These are phyloP conservation scores for Dolichallabes microphthalmus DNA, from an alignment of 2,113 vertebrate species.

Conservation along the genomic window DNA sequence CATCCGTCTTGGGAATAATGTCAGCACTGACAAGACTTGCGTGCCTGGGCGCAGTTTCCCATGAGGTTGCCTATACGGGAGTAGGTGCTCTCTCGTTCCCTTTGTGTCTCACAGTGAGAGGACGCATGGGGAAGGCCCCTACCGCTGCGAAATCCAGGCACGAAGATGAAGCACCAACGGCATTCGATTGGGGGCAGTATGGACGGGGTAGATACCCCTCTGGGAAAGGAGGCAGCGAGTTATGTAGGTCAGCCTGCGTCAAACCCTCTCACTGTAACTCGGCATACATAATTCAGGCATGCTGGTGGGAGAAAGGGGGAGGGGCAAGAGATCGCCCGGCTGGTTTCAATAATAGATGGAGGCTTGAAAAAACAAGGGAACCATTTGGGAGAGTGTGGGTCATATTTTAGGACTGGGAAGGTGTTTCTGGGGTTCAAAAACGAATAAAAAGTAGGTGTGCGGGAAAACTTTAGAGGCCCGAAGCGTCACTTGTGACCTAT, in stretches of 20 bases:
- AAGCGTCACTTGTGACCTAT: conserved; percentile 20
- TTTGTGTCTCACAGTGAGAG: conserved; percentile 48
- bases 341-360: conserved; percentile 78
- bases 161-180: conserved; percentile 56
- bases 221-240: conserved; percentile 59
- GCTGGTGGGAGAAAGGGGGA: conserved; percentile 58
- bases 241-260: conserved; percentile 75
- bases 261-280: conserved; percentile 67
- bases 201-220: conserved; percentile 53
- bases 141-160: conserved; percentile 41
- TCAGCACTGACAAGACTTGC: conserved; percentile 55
- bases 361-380: conserved; percentile 63
- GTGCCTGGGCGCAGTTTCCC: conserved; percentile 60
- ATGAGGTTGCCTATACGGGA: conserved; percentile 49
- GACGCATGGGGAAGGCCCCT: conserved; percentile 47
- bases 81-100: conserved; percentile 59
- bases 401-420: conserved; percentile 29
- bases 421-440: conserved; percentile 55
- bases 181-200: conserved; percentile 63
- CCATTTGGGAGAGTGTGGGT: conserved; percentile 47
- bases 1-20: conserved; percentile 59
- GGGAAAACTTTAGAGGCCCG: conserved; percentile 37
- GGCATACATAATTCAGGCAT: conserved; percentile 75
- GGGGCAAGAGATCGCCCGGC: conserved; percentile 51
- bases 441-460: conserved; percentile 41